Percentiles rank a stretch among this genome's conserved stretches.
Conservation (phyloP, 2,888 invertebrate genomes). For the Carcina quercana region DNA sequence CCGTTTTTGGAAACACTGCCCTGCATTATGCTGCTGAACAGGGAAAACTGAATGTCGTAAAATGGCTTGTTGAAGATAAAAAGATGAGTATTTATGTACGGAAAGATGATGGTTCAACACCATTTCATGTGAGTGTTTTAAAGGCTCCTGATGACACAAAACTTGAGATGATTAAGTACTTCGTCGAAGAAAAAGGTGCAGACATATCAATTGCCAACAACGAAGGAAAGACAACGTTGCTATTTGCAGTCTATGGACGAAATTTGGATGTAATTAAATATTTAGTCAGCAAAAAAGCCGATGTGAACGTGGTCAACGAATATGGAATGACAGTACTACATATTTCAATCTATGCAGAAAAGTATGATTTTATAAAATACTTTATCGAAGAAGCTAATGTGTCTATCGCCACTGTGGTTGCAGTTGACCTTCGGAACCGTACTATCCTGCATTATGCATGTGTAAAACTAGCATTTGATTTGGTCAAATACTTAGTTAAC, state of each 20-base stretch:
- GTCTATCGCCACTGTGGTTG: too few relatives aligned
- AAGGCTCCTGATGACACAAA: conserved; percentile 4
- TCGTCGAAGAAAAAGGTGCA: conserved; percentile 3
- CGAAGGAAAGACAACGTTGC: conserved; percentile 6
- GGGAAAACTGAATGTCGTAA: too few relatives aligned
- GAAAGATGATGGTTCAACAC: conserved; percentile 1
- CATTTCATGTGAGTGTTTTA: too few relatives aligned
- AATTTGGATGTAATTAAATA: background rate
- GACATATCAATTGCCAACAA: conserved; percentile 3
- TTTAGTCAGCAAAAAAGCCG: conserved; percentile 2
- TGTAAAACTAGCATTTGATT: too few relatives aligned
- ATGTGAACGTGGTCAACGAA: background rate
- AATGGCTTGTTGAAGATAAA: too few relatives aligned
- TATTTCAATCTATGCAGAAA: background rate
- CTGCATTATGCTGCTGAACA: too few relatives aligned
- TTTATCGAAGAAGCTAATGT: too few relatives aligned
- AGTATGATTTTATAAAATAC: too few relatives aligned
- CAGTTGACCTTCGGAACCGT: too few relatives aligned
- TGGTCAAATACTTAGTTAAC: background rate
- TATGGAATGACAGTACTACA: conserved; percentile 1
- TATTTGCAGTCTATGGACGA: conserved; percentile 5
- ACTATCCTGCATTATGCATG: too few relatives aligned
- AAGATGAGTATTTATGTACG: background rate
- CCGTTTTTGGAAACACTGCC: background rate
- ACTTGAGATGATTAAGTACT: conserved; percentile 6